Base-by-base conservation (phyloP, 2,113 vertebrate genomes). In the Sander vitreus region DNA sequence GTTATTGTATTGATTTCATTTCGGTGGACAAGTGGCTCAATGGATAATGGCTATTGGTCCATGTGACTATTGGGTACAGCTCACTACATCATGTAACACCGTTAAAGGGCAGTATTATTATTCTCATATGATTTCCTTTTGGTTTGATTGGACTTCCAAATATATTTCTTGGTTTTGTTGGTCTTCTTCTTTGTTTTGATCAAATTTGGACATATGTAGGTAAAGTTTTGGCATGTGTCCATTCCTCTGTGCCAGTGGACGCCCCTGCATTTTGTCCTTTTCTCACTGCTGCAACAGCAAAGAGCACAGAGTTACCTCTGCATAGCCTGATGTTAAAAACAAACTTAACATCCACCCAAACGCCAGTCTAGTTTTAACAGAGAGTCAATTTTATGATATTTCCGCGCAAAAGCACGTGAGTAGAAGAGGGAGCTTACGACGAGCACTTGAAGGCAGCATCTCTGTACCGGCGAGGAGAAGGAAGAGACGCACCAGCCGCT, bases 361-460 rank as follows among this genome's bases (percentile, higher is more conserved):
- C 27, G 50, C 36, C 25, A 30, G 2, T 39, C 23, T 43, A 19
- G 0, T 66, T 73, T 76, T 7, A 21, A 2, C 9, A 62, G 2
- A 55, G 8, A 73, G 58, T 48, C 25, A 53, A 53, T 85, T 64
- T 80, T 50, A 48, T 48, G 60, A 13, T 5, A 62, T 69, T 85
- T 83, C 57, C 65, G 57, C 70, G 47, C 43, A 23, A 72, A 74
- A 67, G 55, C 88, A 88, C 85, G 86, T 86, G 91, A 90, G 79
- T 73, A 43, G 73, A 66, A 81, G 88, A 69, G 55, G 85, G 84
- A 70, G 78, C 80, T 80, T 85, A 84, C 87, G 82, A 87, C 81
- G 63, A 80, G 88, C 70, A 87, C 88, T 86, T 88, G 91, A 91
- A 92, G 77, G 91, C 92, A 93, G 63, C 93, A 91, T 90, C 89